These are phyloP conservation scores for Leptinotarsa defecta DNA, from an alignment of 1,140 invertebrate genomes.

Conservation along the genomic window DNA sequence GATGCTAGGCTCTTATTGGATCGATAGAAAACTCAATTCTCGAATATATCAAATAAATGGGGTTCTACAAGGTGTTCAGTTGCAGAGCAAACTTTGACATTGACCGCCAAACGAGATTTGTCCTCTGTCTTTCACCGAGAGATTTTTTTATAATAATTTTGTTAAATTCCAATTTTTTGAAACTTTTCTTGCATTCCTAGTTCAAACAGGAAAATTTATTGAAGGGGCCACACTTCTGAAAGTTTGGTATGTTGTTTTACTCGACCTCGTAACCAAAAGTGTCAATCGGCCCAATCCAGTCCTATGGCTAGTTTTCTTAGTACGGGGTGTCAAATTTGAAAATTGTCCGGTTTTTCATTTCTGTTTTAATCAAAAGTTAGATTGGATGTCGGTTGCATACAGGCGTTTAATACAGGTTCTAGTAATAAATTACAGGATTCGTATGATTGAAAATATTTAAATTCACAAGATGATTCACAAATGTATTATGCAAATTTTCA, in stretches of 20 bases:
- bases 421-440: neutral
- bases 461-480: conserved; percentile 15
- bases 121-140: no score
- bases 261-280: neutral
- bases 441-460: neutral
- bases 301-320: neutral
- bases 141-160: no score
- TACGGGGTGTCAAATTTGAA: neutral
- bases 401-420: neutral
- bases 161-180: neutral
- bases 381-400: neutral
- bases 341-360: neutral
- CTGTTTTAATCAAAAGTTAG: neutral
- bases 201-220: no score
- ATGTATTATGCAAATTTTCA: neutral
- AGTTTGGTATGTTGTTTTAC: neutral
- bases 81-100: no score
- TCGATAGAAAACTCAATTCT: no score
- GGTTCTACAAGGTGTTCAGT: no score
- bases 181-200: neutral
- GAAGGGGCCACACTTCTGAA: no score
- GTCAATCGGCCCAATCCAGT: neutral
- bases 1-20: no score
- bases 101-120: no score
- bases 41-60: no score